Percentiles rank a stretch among this genome's conserved stretches.
These are phyloP conservation scores for Cerceris ruficornis DNA, from an alignment of 2,888 invertebrate genomes.

Conservation along the genomic window DNA sequence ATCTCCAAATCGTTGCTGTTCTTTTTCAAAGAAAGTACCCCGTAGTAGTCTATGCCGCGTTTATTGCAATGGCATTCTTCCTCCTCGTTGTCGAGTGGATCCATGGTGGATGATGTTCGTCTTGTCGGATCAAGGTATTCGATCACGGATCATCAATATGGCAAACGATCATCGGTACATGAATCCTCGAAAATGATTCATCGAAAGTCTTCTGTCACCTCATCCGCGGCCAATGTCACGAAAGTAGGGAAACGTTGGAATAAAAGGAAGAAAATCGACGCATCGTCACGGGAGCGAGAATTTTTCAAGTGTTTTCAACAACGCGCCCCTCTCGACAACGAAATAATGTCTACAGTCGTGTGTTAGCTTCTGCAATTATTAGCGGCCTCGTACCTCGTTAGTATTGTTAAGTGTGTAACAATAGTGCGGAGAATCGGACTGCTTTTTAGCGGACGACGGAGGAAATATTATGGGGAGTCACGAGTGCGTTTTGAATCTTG, in stretches of 20 bases:
- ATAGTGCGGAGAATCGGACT: conserved; percentile 20
- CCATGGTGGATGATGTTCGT: neutral
- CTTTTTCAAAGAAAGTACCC: conserved; percentile 87
- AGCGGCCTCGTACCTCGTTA: conserved; percentile 42
- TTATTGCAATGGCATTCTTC: conserved; percentile 21
- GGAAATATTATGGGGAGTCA: conserved; percentile 39
- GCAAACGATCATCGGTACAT: too few relatives aligned
- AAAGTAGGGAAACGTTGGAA: neutral
- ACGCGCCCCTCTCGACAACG: conserved; percentile 56
- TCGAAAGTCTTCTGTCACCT: neutral
- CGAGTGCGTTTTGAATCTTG: conserved; percentile 47
- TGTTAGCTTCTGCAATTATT: conserved; percentile 62
- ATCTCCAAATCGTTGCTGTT: conserved; percentile 87
- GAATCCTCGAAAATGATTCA: too few relatives aligned
- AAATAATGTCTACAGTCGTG: conserved; percentile 57
- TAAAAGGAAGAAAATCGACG: conserved; percentile 46
- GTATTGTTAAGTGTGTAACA: conserved; percentile 61
- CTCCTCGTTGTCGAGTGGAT: neutral
- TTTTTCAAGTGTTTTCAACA: conserved; percentile 71
- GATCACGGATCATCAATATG: too few relatives aligned
- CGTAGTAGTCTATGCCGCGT: conserved; percentile 89
- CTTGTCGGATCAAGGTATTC: neutral
- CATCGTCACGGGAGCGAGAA: conserved; percentile 58
- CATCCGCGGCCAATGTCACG: conserved; percentile 28
- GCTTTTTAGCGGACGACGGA: neutral